Evolutionary conservation across 2,797 vertebrate genomes (phyloP).

Genomic region (Chiloscyllium punctatum): DNA sequence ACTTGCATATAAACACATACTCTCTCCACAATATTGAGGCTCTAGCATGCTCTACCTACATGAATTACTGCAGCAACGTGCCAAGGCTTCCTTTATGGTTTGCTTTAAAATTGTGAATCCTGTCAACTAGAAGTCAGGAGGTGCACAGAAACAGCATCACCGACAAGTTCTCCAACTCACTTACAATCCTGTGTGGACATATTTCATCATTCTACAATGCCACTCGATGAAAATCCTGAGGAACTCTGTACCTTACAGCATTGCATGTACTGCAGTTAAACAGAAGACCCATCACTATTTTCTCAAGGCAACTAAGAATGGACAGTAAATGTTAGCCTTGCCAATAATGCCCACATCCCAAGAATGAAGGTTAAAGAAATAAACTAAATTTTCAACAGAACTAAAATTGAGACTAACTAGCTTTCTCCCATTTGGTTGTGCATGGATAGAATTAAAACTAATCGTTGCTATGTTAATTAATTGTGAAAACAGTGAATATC

Average conservation of each 20-base stretch:
- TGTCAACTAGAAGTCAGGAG: background rate
- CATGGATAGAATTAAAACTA: background rate
- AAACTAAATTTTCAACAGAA: background rate
- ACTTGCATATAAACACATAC: background rate
- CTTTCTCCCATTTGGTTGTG: background rate
- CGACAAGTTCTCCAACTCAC: background rate
- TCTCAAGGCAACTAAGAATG: background rate
- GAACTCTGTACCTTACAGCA: background rate
- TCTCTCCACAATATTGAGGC: background rate
- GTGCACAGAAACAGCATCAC: background rate
- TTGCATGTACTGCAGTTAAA: background rate
- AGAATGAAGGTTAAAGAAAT: background rate
- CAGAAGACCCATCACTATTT: background rate
- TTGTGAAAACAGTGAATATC: background rate
- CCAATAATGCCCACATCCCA: background rate
- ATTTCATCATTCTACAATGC: background rate
- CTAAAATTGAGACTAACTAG: background rate
- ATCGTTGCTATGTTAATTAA: background rate
- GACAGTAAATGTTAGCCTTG: background rate
- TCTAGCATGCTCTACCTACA: background rate
- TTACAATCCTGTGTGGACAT: background rate
- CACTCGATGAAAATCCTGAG: background rate
- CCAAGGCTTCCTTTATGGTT: background rate
- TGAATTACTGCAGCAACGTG: background rate
- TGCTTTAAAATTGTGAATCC: background rate